Evolutionary conservation across 1,140 invertebrate genomes (phyloP), one percentile per base, ranked within the genome.

Genomic region (Papilio glaucus): DNA sequence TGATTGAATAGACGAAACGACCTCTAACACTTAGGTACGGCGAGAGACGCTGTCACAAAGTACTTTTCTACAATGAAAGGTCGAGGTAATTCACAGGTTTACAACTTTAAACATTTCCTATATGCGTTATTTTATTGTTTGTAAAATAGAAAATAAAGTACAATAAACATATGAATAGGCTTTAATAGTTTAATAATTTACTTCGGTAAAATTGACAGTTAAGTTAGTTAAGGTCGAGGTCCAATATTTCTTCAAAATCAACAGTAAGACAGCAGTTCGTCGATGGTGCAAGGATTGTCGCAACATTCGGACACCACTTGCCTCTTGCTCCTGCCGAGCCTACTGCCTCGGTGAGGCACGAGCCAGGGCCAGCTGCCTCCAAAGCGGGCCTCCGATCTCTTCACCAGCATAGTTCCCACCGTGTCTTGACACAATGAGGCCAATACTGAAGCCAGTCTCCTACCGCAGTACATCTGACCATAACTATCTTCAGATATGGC

Each of bases 251-350:
- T 5, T 74, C 21, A 72, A 26, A 75, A 39, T 37, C 57, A 70
- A 38, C 79, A 81, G 38, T 81, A 81, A 2, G 63, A 72, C 7
- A 77, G 42, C 0, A 79, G 71, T 37, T 81, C 79, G 10, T 81
- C 49, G 1, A 79, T 12, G 15, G 72, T 77, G 42, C 79, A 81
- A 0, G 73, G 77, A 33, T 81, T 81, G 0, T 81, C 77, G 37
- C 79, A 81, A 61, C 79, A 81, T 62, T 81, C 79, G 24, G 73
- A 42, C n/a, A 79, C 80, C 26, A 81, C 76, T 68, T 81, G 80
- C 33, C 80, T 69, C 71, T 79, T 81, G 9, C 73, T 68, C 15
- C 76, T 74, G 62, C 74, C 71, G 53, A 77, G 57, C 21, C 72
- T 49, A 21, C 26, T 77, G 12, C 77, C 77, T 41, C 39, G 72